Base-by-base conservation (phyloP, 2,113 vertebrate species). In the Salminus brasiliensis region DNA sequence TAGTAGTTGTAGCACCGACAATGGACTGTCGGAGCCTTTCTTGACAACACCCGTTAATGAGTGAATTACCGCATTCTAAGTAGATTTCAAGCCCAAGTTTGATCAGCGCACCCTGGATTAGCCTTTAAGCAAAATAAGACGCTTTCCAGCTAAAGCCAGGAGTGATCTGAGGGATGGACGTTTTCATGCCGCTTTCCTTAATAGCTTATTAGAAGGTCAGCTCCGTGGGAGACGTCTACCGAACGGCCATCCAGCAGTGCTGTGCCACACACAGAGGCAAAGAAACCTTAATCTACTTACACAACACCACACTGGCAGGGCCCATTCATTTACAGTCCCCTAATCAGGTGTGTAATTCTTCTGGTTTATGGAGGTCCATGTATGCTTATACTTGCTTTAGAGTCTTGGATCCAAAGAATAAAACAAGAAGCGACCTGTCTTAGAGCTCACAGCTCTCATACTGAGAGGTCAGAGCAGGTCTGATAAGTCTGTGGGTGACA, bases 361-460 rank as follows among this genome's bases (percentile, higher is more conserved):
- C 72, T 80, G 81, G 73, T 83, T 88, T 89, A 80, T 82, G 47
- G 86, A 78, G 52, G 57, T 29, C 83, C 78, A 82, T 67, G 30
- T 63, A 79, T 66, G 80, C 72, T 59, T 30, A 70, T 79, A 80
- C 81, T 82, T 76, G 83, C 78, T 66, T 74, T 69, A 79, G 72
- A 84, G 83, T 85, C 85, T 67, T 81, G 72, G 43, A 30, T 32
- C 29, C 13, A n/a, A 25, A 1, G 39, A 43, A 60, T 36, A 25
- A 72, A 57, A 72, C 15, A 36, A 34, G 18, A 71, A 71, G 18
- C 25, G 1, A 12, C 29, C 10, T 4, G 10, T 0, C 3, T 16
- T 15, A 8, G 12, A 15, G 5, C 45, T 49, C 47, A 49, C 16
- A 49, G 15, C 6, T 49, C 47, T 18, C 6, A 49, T 45, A 45